These are phyloP conservation scores for Trachelus iudaicus DNA, from an alignment of 2,888 invertebrate species.

Conservation along the genomic window DNA sequence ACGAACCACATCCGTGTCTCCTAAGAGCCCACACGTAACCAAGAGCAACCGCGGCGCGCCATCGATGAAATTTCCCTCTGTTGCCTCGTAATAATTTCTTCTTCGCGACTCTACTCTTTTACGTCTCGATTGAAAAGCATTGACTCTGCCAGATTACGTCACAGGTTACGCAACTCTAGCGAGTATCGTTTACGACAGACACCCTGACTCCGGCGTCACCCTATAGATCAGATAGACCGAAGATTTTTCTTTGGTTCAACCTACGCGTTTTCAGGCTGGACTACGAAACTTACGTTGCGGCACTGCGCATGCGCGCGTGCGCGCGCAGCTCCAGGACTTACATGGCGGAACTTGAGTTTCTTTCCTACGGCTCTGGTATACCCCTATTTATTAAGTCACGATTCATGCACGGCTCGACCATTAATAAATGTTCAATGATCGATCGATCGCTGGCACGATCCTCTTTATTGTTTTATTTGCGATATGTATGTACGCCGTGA, in stretches of 20 bases:
- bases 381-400: background rate
- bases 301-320: background rate
- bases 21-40: background rate
- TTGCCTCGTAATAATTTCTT: background rate
- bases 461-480: background rate
- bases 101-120: background rate
- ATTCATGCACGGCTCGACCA: background rate
- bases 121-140: background rate
- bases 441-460: background rate
- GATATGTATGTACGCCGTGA: background rate
- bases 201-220: background rate
- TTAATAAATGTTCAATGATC: background rate
- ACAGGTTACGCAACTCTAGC: background rate
- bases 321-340: background rate
- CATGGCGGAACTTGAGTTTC: background rate
- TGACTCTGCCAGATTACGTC: background rate
- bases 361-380: background rate
- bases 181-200: background rate
- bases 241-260: background rate
- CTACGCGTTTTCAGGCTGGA: background rate
- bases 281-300: background rate
- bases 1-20: constrained; percentile 13
- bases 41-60: background rate
- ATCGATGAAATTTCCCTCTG: background rate
- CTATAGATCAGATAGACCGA: background rate